A percentile compares a stretch with the other conserved stretches of the same genome.
Evolutionary conservation across 2,888 invertebrate genomes (phyloP).

Genomic region (Carabus problematicus): DNA sequence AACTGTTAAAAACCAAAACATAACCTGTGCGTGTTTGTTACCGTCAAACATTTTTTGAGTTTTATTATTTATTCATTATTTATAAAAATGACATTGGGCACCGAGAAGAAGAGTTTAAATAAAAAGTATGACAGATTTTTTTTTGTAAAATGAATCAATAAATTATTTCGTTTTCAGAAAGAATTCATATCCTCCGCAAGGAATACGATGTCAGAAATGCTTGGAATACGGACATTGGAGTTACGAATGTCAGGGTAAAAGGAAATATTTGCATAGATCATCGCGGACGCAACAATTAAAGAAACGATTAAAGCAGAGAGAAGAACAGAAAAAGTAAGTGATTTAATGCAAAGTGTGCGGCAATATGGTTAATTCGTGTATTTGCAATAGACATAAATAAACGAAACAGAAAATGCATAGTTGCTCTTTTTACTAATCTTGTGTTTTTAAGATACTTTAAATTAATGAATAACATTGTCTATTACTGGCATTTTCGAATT

Average conservation of each 20-base stretch:
- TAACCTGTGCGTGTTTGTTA: constrained; percentile 20
- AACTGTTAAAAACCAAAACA: constrained; percentile 22
- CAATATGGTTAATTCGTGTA: no score
- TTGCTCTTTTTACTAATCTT: no score
- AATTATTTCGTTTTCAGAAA: constrained; percentile 59
- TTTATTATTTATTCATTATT: not conserved
- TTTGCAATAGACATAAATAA: no score
- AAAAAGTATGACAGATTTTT: constrained; percentile 14
- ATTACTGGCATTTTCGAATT: no score
- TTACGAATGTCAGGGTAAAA: constrained; percentile 89
- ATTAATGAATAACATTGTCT: no score
- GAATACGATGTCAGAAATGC: constrained; percentile 90
- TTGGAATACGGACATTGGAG: constrained; percentile 94
- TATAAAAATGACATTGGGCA: constrained; percentile 35
- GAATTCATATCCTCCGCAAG: constrained; percentile 72
- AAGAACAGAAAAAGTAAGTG: constrained; percentile 53
- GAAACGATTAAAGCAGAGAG: constrained; percentile 66
- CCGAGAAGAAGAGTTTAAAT: constrained; percentile 18
- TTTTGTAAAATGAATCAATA: not conserved
- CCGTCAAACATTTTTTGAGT: not conserved
- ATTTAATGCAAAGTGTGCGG: constrained; percentile 4
- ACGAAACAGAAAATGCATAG: no score
- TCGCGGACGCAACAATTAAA: constrained; percentile 84
- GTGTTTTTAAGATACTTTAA: no score
- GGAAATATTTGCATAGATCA: constrained; percentile 84